Base-by-base conservation (phyloP, 2,888 invertebrate genomes). In the Salticus scenicus region DNA sequence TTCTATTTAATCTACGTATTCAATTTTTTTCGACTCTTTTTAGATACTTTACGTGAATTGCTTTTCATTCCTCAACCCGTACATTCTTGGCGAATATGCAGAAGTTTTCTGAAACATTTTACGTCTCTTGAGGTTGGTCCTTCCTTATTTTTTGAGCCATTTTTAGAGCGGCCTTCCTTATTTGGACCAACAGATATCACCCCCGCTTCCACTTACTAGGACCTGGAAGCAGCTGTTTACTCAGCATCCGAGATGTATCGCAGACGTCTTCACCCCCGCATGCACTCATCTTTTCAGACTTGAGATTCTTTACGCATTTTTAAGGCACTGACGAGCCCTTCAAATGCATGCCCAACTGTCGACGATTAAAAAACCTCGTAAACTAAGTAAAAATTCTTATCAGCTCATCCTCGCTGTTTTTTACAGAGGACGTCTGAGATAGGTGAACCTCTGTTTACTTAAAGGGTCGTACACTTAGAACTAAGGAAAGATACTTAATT, bases 81-180 rank as follows among this genome's bases (percentile, higher is more conserved):
- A 27, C 47, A 84, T 84, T 84, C 83, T 84, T 84, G 77, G 83
- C 83, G 66, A 77, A 77, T 77, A 84, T 77, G 73, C 73, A 33
- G 76, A 42, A 30, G 57, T 74, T 57, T 81, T 74, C 42, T 28
- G 28, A 66, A 83, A 42, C n/a, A 31, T 70, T 82, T 75, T 73
- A n/a, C n/a, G n/a, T n/a, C n/a, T 27, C 71, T 82, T 66, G 66
- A 24, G 30, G 30, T 24, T 69, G 77, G 76, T 72, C 83, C 77
- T 83, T 83, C 72, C n/a, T 77, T 72, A 83, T 83, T 82, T 28
- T 20, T 66, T 30, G 83, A 67, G 67, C 83, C 77, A 84, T 57
- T 77, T 84, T 84, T 84, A 84, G 83, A 66, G 37, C 69, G 77
- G 77, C 72, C 77, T 69, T 41, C 83, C 83, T 51, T 84, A 73